Percentiles rank a stretch among this genome's conserved stretches.
Evolutionary conservation across 1,140 invertebrate species (phyloP).

Genomic region (Ips nitidus): DNA sequence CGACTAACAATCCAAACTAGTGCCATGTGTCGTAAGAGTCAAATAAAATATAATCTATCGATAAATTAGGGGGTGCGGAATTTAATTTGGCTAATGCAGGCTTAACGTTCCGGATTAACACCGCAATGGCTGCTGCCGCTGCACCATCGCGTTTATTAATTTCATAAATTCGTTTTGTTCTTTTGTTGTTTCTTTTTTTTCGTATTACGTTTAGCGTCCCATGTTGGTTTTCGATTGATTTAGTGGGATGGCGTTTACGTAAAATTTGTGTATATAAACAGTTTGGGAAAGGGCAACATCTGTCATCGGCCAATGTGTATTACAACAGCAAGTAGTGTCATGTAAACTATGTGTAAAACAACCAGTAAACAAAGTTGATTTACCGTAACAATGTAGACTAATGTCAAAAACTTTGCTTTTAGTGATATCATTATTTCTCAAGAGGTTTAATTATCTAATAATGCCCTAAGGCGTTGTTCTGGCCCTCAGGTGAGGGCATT

Average conservation of each 20-base stretch:
- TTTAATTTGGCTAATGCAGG: slow-evolving; percentile 50
- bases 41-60: slow-evolving; percentile 48
- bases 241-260: neutral
- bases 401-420: too few species aligned
- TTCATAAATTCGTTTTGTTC: slow-evolving; percentile 48
- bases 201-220: neutral
- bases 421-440: too few species aligned
- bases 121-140: slow-evolving; percentile 41
- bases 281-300: too few species aligned
- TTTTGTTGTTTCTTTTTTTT: slow-evolving; percentile 38
- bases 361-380: too few species aligned
- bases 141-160: slow-evolving; percentile 48
- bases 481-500: too few species aligned
- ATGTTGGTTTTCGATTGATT: slow-evolving; percentile 34
- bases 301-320: too few species aligned
- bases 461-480: too few species aligned
- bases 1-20: neutral
- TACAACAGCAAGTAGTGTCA: too few species aligned
- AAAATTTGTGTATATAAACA: too few species aligned
- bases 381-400: too few species aligned
- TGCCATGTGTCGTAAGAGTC: slow-evolving; percentile 46
- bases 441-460: too few species aligned
- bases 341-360: too few species aligned
- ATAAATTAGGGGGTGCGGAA: slow-evolving; percentile 46
- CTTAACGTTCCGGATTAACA: slow-evolving; percentile 44